A percentile compares a stretch with the other conserved stretches of the same genome.
Conservation (phyloP, 2,113 vertebrate species). For the Sylvietta virens region DNA sequence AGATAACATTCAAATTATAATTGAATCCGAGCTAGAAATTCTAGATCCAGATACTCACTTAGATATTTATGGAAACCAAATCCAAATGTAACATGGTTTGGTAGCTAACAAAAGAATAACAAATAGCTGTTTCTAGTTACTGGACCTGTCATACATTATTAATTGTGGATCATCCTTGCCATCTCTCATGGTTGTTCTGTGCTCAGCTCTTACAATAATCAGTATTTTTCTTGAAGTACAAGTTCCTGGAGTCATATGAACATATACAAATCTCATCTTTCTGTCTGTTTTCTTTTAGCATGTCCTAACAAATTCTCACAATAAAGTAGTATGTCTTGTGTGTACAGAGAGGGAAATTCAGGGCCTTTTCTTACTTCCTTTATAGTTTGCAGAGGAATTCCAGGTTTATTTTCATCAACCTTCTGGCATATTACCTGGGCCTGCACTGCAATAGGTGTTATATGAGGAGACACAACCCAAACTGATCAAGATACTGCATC, state of each 20-base stretch:
- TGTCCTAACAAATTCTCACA: background rate
- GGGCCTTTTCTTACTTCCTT: background rate
- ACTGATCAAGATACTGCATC: background rate
- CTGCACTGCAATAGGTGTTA: background rate
- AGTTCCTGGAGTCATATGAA: background rate
- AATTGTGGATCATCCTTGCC: background rate
- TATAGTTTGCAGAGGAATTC: background rate
- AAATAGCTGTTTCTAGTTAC: slow-evolving; percentile 34
- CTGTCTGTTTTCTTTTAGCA: background rate
- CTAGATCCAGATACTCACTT: background rate
- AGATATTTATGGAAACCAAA: slow-evolving; percentile 26
- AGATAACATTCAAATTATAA: slow-evolving; percentile 20
- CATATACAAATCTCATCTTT: background rate
- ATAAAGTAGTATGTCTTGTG: background rate
- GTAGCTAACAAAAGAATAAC: background rate
- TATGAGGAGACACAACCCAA: background rate
- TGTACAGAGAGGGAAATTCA: background rate
- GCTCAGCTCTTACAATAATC: background rate
- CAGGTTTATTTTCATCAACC: background rate
- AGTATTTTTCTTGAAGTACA: background rate
- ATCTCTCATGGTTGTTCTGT: background rate
- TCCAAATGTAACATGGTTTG: slow-evolving; percentile 19
- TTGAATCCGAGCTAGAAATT: background rate
- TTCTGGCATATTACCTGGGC: background rate
- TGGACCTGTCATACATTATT: background rate